A percentile compares a stretch with the other conserved stretches of the same genome.
These are phyloP conservation scores for Meloe dianella DNA, from an alignment of 2,888 invertebrate genomes.

Conservation along the genomic window DNA sequence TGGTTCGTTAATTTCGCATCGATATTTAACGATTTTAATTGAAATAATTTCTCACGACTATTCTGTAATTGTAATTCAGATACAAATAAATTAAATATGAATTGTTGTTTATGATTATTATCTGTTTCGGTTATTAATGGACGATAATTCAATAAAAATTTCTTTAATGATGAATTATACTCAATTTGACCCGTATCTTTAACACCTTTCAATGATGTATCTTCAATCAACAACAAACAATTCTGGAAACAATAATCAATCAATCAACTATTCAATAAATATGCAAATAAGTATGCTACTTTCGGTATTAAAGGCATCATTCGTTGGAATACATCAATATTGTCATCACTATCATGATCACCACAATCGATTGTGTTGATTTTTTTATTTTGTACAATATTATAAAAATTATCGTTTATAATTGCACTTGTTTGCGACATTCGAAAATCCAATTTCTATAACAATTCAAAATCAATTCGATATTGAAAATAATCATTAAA, in stretches of 20 bases:
- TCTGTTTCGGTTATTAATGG: conserved; percentile 47
- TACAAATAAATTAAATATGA: conserved; percentile 69
- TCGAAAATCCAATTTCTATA: conserved; percentile 70
- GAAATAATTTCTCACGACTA: conserved; percentile 64
- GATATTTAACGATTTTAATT: conserved; percentile 65
- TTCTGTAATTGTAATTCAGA: conserved; percentile 69
- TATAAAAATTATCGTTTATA: conserved; percentile 66
- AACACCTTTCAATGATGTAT: conserved; percentile 72
- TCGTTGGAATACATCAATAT: conserved; percentile 65
- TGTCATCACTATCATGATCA: conserved; percentile 59
- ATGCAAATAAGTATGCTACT: too few relatives aligned
- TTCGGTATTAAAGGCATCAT: conserved; percentile 82
- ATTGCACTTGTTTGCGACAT: conserved; percentile 66
- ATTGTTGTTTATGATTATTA: conserved; percentile 58
- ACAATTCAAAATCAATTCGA: conserved; percentile 39
- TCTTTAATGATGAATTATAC: conserved; percentile 66
- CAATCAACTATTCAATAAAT: too few relatives aligned
- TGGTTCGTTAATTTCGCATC: conserved; percentile 73
- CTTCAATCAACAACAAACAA: conserved; percentile 73
- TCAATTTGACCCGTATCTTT: conserved; percentile 73
- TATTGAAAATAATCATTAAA: background rate
- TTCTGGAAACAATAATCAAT: too few relatives aligned
- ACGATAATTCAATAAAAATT: conserved; percentile 49
- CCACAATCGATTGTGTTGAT: conserved; percentile 58
- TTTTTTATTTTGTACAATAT: conserved; percentile 56